phyloP scores from a whole-genome alignment of 2,113 vertebrate species.

The Sturnus vulgaris region DNA sequence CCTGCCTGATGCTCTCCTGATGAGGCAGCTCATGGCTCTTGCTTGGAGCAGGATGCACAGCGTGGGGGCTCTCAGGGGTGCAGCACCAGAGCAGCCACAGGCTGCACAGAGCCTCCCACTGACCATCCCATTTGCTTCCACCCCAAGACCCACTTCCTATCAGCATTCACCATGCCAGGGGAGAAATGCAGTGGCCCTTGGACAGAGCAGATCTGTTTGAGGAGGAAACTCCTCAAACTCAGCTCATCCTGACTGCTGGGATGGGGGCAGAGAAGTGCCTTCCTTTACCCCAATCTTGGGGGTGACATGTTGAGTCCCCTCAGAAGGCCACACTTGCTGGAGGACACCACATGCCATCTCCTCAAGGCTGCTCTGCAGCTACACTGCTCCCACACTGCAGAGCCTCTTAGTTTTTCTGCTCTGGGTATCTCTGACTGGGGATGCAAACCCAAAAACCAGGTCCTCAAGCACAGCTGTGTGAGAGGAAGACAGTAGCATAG shows the following conservation, averaged over 20 bases:
- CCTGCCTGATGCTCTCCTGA: neutral
- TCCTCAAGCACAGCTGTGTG: fast-evolving
- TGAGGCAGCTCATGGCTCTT: neutral
- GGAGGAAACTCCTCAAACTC: neutral
- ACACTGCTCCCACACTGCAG: neutral
- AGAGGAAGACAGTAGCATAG: neutral
- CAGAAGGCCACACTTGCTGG: fast-evolving
- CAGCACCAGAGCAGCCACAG: neutral
- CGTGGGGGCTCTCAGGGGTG: fast-evolving
- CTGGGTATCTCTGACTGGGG: fast-evolving
- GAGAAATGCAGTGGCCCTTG: neutral
- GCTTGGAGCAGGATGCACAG: fast-evolving
- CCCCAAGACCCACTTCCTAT: neutral
- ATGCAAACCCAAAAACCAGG: neutral
- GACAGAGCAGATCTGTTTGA: neutral
- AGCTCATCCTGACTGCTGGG: fast-evolving
- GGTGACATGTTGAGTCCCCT: fast-evolving
- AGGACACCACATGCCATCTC: neutral
- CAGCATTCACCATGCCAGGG: neutral
- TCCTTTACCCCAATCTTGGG: neutral
- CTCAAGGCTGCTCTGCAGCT: neutral
- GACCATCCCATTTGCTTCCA: fast-evolving
- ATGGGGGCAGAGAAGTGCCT: fast-evolving
- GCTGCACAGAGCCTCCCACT: neutral
- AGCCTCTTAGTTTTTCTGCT: neutral